phyloP scores from a whole-genome alignment of 2,113 vertebrate genomes.

The Trematomus loennbergii region DNA sequence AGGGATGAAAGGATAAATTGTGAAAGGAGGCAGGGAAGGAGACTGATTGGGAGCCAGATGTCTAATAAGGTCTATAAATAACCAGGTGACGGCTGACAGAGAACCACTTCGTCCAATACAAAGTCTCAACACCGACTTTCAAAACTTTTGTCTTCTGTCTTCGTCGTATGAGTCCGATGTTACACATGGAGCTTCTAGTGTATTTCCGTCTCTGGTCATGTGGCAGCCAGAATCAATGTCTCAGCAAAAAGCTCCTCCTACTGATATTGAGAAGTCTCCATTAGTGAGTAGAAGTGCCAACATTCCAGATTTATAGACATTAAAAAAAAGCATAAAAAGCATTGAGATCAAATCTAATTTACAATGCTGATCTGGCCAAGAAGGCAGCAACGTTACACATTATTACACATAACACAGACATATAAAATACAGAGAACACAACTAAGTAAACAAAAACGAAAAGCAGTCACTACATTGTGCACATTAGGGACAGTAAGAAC shows the following conservation, averaged over 20 bases:
- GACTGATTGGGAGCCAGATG: slow-evolving; percentile 73
- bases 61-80: slow-evolving; percentile 74
- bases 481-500: too few species aligned
- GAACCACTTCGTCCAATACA: slow-evolving; percentile 30
- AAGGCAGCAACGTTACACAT: too few species aligned
- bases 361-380: too few species aligned
- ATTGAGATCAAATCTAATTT: too few species aligned
- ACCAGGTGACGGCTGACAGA: slow-evolving; percentile 52
- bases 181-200: neutral
- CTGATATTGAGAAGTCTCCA: neutral
- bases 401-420: too few species aligned
- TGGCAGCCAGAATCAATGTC: neutral
- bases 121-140: slow-evolving; percentile 7
- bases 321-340: too few species aligned
- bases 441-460: too few species aligned
- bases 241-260: neutral
- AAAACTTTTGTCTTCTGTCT: slow-evolving; percentile 1
- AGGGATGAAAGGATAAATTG: slow-evolving; percentile 74
- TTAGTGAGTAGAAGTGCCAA: neutral
- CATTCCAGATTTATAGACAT: neutral
- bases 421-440: too few species aligned
- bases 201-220: neutral
- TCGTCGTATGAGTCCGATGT: neutral
- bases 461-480: too few species aligned
- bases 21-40: slow-evolving; percentile 63